Conservation (phyloP, 23 tunicate genomes). For the Trididemnum nubilum region DNA sequence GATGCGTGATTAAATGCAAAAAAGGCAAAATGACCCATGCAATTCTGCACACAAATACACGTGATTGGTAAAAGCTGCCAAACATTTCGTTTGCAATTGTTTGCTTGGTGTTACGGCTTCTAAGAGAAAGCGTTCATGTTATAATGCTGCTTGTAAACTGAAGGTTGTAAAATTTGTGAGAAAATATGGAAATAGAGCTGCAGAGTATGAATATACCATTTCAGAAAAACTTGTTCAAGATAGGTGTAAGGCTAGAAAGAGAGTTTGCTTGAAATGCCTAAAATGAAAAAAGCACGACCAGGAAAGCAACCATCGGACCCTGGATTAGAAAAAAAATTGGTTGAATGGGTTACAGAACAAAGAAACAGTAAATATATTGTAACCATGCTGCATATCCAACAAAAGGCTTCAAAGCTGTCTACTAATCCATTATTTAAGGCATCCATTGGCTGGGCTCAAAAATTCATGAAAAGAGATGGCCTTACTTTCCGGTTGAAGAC, state of each 20-base stretch:
- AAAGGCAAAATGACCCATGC: neutral
- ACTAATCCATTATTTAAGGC: constrained; percentile 18
- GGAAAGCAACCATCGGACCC: constrained; percentile 20
- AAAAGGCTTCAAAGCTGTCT: constrained; percentile 20
- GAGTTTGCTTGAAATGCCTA: constrained; percentile 12
- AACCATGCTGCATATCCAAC: constrained; percentile 13
- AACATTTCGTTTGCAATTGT: neutral
- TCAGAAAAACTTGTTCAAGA: constrained; percentile 15
- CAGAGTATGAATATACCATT: neutral
- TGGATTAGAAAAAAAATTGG: constrained; percentile 13
- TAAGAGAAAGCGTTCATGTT: constrained; percentile 17
- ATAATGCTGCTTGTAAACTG: constrained; percentile 19
- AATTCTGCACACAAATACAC: too few species aligned
- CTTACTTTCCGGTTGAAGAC: neutral
- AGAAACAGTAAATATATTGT: constrained; percentile 9
- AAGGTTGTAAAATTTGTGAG: constrained; percentile 4
- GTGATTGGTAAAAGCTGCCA: too few species aligned
- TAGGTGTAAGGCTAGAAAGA: constrained; percentile 12
- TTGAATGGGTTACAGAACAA: constrained; percentile 20
- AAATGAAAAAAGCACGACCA: neutral
- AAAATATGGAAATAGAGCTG: constrained; percentile 13
- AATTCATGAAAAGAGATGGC: constrained; percentile 6
- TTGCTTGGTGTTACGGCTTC: constrained; percentile 11
- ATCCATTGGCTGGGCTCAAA: constrained; percentile 11
- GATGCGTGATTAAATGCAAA: neutral